Evolutionary conservation across 23 tunicate species (phyloP).

Genomic region (Halocynthia roretzi): DNA sequence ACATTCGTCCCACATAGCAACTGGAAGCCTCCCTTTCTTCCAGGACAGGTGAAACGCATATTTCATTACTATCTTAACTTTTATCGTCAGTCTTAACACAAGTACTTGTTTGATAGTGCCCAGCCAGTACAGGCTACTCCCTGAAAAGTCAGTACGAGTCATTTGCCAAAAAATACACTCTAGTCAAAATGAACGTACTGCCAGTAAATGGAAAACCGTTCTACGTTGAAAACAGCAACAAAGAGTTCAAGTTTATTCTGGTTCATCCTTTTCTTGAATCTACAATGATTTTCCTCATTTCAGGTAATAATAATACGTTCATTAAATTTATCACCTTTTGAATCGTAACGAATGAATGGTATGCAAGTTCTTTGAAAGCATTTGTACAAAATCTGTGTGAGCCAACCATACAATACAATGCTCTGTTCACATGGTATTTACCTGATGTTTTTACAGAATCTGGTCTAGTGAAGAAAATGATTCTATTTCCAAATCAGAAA

Average conservation of each 20-base stretch:
- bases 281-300: background rate
- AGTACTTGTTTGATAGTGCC: background rate
- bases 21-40: background rate
- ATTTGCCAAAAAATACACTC: background rate
- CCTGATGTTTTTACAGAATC: no score
- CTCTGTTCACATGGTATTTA: no score
- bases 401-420: no score
- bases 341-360: background rate
- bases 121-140: background rate
- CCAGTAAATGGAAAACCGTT: slow-evolving; percentile 1
- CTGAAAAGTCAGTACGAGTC: background rate
- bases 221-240: background rate
- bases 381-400: no score
- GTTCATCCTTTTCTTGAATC: background rate
- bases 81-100: background rate
- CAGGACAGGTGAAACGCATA: slow-evolving; percentile 2
- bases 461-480: no score
- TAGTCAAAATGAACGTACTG: background rate
- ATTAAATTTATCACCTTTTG: background rate
- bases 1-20: background rate
- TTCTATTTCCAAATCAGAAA: no score
- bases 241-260: background rate
- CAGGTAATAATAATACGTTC: background rate
- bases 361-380: no score
- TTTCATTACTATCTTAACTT: background rate